Evolutionary conservation across 1,140 invertebrate species (phyloP).

Genomic region (Cydia strobilella): DNA sequence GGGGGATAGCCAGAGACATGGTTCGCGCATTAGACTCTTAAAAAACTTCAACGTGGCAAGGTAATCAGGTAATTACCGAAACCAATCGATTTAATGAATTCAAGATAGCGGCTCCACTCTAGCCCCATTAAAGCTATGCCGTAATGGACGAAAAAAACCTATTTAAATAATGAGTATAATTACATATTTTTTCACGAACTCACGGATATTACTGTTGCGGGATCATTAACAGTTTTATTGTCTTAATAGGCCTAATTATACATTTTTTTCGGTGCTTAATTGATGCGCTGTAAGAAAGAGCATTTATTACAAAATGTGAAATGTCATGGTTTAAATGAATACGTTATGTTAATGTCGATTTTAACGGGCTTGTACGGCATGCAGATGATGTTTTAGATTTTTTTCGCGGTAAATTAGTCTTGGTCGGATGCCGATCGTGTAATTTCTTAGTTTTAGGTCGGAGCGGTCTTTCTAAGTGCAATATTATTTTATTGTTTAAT

Average conservation of each 20-base stretch:
- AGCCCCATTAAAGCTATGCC: slow-evolving; percentile 68
- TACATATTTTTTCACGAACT: slow-evolving; percentile 77
- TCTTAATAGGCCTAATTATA: slow-evolving; percentile 79
- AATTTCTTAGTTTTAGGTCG: slow-evolving; percentile 50
- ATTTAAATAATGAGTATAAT: slow-evolving; percentile 80
- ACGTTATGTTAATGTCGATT: slow-evolving; percentile 75
- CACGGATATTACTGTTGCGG: slow-evolving; percentile 76
- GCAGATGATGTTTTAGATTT: slow-evolving; percentile 70
- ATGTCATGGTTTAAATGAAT: slow-evolving; percentile 79
- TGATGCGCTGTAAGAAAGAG: slow-evolving; percentile 73
- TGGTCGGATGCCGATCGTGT: slow-evolving; percentile 70
- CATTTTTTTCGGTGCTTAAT: slow-evolving; percentile 79
- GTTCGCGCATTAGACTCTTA: slow-evolving; percentile 75
- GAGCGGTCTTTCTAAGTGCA: slow-evolving; percentile 48
- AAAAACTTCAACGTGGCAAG: slow-evolving; percentile 61
- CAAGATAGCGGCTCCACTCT: slow-evolving; percentile 67
- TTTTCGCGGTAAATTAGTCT: slow-evolving; percentile 76
- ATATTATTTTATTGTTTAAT: slow-evolving; percentile 71
- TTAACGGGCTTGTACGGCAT: slow-evolving; percentile 68
- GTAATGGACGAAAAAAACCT: slow-evolving; percentile 75
- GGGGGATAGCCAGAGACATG: slow-evolving; percentile 71
- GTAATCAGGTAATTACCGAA: slow-evolving; percentile 79
- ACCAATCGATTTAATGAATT: slow-evolving; percentile 78
- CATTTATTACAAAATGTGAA: slow-evolving; percentile 79
- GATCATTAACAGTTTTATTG: slow-evolving; percentile 80